Evolutionary conservation across 2,113 vertebrate species (phyloP).

Genomic region (Sphaerodactylus townsendi): DNA sequence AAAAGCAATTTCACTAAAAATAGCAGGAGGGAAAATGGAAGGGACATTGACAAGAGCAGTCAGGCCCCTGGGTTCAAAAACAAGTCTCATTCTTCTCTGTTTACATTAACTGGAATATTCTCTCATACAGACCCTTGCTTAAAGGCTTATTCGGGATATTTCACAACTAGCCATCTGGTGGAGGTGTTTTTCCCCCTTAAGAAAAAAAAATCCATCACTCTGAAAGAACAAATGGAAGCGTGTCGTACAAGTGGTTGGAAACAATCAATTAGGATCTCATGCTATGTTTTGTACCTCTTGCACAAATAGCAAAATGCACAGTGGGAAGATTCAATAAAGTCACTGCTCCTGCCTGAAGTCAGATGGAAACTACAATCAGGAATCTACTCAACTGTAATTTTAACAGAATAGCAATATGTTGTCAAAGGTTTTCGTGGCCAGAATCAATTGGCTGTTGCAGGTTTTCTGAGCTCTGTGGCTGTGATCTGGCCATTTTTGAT

Average conservation of each 20-base stretch:
- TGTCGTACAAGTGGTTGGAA: background rate
- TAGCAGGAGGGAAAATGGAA: slow-evolving; percentile 45
- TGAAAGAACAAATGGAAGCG: background rate
- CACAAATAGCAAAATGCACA: background rate
- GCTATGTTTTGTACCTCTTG: background rate
- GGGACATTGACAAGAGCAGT: slow-evolving; percentile 50
- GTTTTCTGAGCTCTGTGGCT: too few relatives aligned
- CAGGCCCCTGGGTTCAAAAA: slow-evolving; percentile 46
- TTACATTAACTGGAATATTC: slow-evolving; percentile 33
- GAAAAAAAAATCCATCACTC: background rate
- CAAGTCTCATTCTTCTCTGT: slow-evolving; percentile 34
- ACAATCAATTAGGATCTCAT: background rate
- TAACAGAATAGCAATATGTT: background rate
- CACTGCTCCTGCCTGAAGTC: background rate
- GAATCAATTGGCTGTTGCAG: too few relatives aligned
- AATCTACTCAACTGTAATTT: background rate
- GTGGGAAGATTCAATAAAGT: background rate
- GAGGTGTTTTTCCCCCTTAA: background rate
- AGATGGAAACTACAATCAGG: background rate
- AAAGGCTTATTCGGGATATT: slow-evolving; percentile 36
- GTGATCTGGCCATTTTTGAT: too few relatives aligned
- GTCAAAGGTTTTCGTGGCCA: too few relatives aligned
- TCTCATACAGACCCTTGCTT: slow-evolving; percentile 13
- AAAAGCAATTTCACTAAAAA: slow-evolving; percentile 63
- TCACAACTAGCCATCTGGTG: slow-evolving; percentile 27